These are phyloP conservation scores for Hyperoplus lanceolatus DNA, from an alignment of 2,797 vertebrate species.

Conservation along the genomic window DNA sequence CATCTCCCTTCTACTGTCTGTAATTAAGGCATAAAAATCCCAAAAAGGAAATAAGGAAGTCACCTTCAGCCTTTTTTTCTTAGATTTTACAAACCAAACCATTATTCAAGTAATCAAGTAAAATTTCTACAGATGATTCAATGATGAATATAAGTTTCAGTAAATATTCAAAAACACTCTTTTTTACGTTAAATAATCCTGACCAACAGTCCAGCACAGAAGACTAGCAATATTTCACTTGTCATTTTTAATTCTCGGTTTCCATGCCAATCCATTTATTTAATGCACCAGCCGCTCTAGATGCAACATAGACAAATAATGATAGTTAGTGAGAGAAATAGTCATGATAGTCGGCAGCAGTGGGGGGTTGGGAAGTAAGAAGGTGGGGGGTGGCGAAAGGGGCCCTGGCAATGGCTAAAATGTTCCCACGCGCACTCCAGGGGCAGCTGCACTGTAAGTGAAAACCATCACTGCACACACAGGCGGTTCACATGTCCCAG, in stretches of 20 bases:
- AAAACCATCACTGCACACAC: constrained; percentile 80
- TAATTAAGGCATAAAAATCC: neutral
- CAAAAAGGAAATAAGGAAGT: neutral
- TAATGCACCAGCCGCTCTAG: constrained; percentile 71
- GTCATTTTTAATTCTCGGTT: constrained; percentile 76
- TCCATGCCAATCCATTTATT: constrained; percentile 83
- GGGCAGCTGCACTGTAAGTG: constrained; percentile 86
- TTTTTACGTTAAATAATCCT: constrained; percentile 25
- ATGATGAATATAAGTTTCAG: constrained; percentile 4
- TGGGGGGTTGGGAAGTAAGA: constrained; percentile 15
- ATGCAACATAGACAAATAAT: constrained; percentile 69
- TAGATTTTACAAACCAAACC: neutral
- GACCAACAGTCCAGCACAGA: constrained; percentile 44
- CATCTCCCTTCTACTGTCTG: neutral
- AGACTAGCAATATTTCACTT: constrained; percentile 66
- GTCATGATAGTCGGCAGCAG: constrained; percentile 49
- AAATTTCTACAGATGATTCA: neutral
- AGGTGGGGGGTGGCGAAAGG: neutral
- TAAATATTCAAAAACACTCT: neutral
- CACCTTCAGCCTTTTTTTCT: neutral
- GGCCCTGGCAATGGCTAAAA: constrained; percentile 66
- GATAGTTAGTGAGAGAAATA: constrained; percentile 63
- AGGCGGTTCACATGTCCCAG: constrained; percentile 79
- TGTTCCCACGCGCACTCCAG: constrained; percentile 76
- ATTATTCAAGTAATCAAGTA: neutral